Evolutionary conservation across 1,140 invertebrate genomes (phyloP), one percentile per base, ranked within the genome.

Genomic region (Diabrotica virgifera): DNA sequence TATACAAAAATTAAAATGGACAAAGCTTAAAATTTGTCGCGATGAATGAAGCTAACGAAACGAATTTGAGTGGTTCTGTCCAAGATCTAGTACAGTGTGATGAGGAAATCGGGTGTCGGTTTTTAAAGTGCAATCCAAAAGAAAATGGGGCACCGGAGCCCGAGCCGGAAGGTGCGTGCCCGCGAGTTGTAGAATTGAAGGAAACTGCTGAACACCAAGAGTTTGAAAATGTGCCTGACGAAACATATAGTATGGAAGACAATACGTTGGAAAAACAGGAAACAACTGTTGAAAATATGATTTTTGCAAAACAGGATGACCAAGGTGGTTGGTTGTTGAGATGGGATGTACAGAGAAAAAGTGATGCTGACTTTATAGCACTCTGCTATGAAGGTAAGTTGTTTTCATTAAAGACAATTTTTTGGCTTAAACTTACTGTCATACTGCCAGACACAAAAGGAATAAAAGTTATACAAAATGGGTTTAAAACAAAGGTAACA

Each of bases 341-440:
- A 11, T 76, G 75, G 75, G 56, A 73, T 58, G 62, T 74, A 8
- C 59, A 59, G 8, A 58, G 65, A 40, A 66, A 68, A 58, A 71
- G 66, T n/a, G 69, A 72, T 52, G 71, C 67, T 59, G 74, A 76
- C 66, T 76, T 74, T 65, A 64, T 76, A 55, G 75, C 71, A 11
- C 64, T 76, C 36, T 72, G 68, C 62, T 73, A 70, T 64, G 59
- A 69, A 72, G 73, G 73, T 75, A 62, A 73, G 67, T 66, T 38
- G 35, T 64, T 36, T 12, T 55, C 0, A 1, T 24, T 24, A 1
- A 24, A 24, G 24, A 24, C n/a, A n/a, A n/a, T n/a, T n/a, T n/a
- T n/a, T n/a, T n/a, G n/a, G n/a, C n/a, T n/a, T n/a, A n/a, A n/a
- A n/a, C n/a, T n/a, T n/a, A n/a, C n/a, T n/a, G n/a, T n/a, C n/a